A percentile compares a stretch with the other conserved stretches of the same genome.
Conservation (phyloP, 2,797 vertebrate genomes). For the Cryptoprocta ferox region DNA sequence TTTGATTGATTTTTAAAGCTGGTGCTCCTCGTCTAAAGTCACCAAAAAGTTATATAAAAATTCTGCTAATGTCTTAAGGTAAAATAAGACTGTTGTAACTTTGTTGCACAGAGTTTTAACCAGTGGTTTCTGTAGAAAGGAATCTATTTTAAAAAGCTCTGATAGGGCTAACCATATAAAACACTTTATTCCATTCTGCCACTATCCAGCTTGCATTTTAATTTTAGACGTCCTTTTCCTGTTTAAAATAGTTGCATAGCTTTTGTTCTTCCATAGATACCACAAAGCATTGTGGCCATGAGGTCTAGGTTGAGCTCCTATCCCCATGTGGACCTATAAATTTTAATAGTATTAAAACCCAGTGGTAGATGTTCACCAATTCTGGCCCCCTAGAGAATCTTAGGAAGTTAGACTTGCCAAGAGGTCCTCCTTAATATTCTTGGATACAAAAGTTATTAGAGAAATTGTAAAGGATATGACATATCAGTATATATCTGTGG, state of each 20-base stretch:
- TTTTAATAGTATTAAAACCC: not conserved
- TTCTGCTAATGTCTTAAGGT: not conserved
- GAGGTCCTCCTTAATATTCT: not conserved
- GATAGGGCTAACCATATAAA: not conserved
- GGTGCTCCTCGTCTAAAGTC: slow-evolving; percentile 34
- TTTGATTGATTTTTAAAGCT: slow-evolving; percentile 41
- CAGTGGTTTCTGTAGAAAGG: not conserved
- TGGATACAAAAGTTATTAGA: not conserved
- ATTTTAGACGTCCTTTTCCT: not conserved
- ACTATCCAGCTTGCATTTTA: slow-evolving; percentile 2
- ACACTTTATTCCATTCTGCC: not conserved
- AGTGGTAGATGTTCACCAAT: not conserved
- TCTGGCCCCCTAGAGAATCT: not conserved
- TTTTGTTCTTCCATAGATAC: not conserved
- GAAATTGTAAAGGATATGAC: not conserved
- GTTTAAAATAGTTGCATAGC: not conserved
- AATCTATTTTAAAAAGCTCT: slow-evolving; percentile 14
- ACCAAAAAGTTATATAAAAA: not conserved
- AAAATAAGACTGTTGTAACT: not conserved
- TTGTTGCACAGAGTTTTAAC: not conserved
- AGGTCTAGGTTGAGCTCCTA: not conserved
- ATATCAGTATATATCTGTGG: not conserved
- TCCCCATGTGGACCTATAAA: not conserved
- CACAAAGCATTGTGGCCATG: not conserved
- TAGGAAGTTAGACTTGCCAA: not conserved